Evolutionary conservation across 2,888 invertebrate species (phyloP).

Genomic region (Xestia ashworthii): DNA sequence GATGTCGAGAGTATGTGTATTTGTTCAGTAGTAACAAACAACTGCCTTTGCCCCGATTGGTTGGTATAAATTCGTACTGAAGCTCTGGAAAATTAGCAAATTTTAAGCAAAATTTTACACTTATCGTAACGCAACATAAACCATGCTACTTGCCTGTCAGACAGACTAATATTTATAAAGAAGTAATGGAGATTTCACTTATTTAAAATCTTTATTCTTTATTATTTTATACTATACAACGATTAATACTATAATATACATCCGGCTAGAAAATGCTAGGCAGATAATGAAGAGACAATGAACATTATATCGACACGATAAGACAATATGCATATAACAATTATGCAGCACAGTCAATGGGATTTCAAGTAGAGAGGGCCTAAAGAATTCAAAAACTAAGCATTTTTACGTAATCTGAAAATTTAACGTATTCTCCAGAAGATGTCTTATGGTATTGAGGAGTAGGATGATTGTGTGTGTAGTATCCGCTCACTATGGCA

Average conservation of each 20-base stretch:
- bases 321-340: not conserved
- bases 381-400: not conserved
- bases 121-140: not conserved
- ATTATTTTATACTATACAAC: not conserved
- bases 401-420: not conserved
- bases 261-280: not conserved
- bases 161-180: no score
- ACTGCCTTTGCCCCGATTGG: constrained; percentile 43
- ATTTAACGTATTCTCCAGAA: not conserved
- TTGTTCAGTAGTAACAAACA: constrained; percentile 56
- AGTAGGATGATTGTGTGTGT: not conserved
- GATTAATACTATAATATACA: not conserved
- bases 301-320: not conserved
- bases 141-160: no score
- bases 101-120: not conserved
- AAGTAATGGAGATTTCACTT: not conserved
- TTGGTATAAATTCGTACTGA: constrained; percentile 48
- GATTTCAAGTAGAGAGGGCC: not conserved
- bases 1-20: constrained; percentile 60
- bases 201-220: not conserved
- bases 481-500: not conserved
- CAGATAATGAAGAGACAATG: not conserved
- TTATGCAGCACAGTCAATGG: not conserved
- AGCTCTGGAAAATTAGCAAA: not conserved
- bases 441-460: not conserved